These are phyloP conservation scores for Numenius phaeopus DNA, from an alignment of 2,797 vertebrate species.

Conservation along the genomic window DNA sequence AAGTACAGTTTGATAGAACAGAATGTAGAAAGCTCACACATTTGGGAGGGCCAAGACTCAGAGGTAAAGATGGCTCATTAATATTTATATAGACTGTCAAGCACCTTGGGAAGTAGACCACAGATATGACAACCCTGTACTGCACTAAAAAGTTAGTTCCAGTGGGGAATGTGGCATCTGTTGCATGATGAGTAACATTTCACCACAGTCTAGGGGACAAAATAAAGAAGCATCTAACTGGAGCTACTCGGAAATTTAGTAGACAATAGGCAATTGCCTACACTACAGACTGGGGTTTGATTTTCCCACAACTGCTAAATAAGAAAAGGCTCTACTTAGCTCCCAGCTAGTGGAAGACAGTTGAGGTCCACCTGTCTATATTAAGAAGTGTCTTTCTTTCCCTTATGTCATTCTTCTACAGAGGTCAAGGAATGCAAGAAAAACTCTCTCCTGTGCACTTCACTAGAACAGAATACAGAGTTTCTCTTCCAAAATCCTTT, in stretches of 20 bases:
- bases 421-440: constrained; percentile 14
- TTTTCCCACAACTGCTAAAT: neutral
- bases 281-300: neutral
- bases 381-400: neutral
- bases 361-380: neutral
- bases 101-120: neutral
- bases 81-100: neutral
- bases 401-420: neutral
- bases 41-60: neutral
- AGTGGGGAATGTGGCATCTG: neutral
- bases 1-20: neutral
- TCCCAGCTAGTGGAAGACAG: neutral
- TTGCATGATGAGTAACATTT: neutral
- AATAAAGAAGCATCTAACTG: neutral
- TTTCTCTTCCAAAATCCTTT: neutral
- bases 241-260: neutral
- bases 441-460: neutral
- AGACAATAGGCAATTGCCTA: neutral
- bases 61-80: neutral
- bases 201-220: neutral
- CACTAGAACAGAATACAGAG: neutral
- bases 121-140: neutral
- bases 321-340: neutral
- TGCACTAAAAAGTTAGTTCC: neutral
- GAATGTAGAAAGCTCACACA: neutral